phyloP scores from a whole-genome alignment of 2,797 vertebrate genomes.

The Phoeniculus purpureus region DNA sequence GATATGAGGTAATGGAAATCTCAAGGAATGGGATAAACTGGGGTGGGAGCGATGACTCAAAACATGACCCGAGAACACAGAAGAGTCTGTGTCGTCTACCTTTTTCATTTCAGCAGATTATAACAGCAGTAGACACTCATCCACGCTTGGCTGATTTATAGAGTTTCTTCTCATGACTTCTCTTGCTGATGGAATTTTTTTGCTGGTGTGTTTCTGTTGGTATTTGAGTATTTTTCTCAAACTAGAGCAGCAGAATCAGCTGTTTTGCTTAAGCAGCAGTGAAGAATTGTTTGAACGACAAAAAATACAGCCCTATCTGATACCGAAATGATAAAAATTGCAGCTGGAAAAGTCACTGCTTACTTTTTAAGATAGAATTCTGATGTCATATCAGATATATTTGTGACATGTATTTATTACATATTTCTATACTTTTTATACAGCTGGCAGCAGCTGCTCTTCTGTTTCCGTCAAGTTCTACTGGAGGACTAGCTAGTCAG shows the following conservation, averaged over 20 bases:
- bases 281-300: neutral
- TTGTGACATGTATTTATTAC: neutral
- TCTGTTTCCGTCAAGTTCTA: constrained; percentile 10
- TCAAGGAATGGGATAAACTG: neutral
- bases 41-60: neutral
- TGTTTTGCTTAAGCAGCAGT: neutral
- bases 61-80: neutral
- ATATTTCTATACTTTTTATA: too few relatives aligned
- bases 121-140: neutral
- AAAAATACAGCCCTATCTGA: neutral
- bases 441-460: neutral
- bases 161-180: neutral
- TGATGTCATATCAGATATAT: neutral
- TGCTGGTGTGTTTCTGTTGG: neutral
- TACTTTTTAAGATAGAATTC: neutral
- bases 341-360: neutral
- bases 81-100: neutral
- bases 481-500: constrained; percentile 24
- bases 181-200: neutral
- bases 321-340: neutral
- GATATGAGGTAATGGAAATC: neutral
- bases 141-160: neutral
- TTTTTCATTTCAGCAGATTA: neutral
- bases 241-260: neutral
- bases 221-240: neutral